Base-by-base conservation (phyloP, 2,113 vertebrate genomes). In the Dasypus novemcinctus region DNA sequence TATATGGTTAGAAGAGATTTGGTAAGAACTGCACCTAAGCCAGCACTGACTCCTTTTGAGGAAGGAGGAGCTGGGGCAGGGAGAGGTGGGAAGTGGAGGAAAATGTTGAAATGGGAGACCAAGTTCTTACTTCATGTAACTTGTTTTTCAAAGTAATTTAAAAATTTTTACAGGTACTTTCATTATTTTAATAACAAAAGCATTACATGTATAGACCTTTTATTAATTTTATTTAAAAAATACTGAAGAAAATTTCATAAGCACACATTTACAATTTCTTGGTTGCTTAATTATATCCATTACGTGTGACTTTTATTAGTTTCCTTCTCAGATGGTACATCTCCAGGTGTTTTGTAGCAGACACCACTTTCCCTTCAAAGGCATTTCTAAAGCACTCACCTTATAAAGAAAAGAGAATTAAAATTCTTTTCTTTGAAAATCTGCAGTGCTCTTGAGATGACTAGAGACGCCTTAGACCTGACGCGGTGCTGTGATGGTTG, bases 141-240 rank as follows among this genome's bases (percentile, higher is more conserved):
- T 38, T 79, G n/a, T 61, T 10, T 74, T 93, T 36, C 36, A 88
- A 66, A 52, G 33, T 57, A 15, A 52, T 94, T 90, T 88, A 80
- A 68, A 54, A 54, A 80, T 23, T 88, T 94, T 54, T 78, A 59
- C 52, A 87, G 72, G 20, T n/a, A 25, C 4, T 93, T 93, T 72
- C 52, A 64, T 25, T 10, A 41, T 87, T 81, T 72, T 25, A 59
- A 12, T 46, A 59, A 78, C 57, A 38, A 63, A 66, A 90, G 29
- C 78, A 78, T 72, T 7, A 72, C 4, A 25, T 25, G 36, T 43
- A 14, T 43, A 41, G 25, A 12, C 4, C 36, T 21, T 41, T 21
- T 41, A 27, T 41, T 72, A 10, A 5, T 59, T 93, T 90, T 83
- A 46, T 57, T 57, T 64, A 59, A 88, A 43, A 88, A 82, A 46